These are phyloP conservation scores for Chrysogorgia sp. DNA, from an alignment of 92 coral and sea anemone species.

Conservation along the genomic window DNA sequence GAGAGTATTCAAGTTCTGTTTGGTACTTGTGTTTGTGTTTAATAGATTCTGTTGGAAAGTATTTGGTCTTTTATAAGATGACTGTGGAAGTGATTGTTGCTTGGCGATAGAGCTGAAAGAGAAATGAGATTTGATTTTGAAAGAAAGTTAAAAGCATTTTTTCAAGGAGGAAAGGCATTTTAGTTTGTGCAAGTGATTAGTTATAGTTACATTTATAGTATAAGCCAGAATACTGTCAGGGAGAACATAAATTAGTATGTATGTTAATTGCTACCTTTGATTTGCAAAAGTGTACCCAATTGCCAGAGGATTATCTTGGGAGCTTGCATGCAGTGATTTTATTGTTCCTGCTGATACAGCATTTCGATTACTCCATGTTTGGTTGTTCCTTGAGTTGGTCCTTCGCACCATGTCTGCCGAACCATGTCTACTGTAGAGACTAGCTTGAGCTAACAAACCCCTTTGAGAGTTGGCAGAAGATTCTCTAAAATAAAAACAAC, in stretches of 20 bases:
- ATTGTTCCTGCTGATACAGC: conserved; percentile 65
- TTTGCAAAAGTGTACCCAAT: conserved; percentile 16
- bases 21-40: not conserved
- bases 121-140: not conserved
- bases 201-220: too few species aligned
- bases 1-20: not conserved
- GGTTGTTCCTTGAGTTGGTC: conserved; percentile 41
- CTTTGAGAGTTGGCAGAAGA: conserved; percentile 60
- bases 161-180: not conserved
- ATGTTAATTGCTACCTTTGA: conserved; percentile 16
- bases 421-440: conserved; percentile 80
- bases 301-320: conserved; percentile 81
- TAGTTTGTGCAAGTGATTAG: not conserved
- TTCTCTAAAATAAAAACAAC: conserved; percentile 5
- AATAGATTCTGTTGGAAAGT: conserved; percentile 1
- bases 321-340: conserved; percentile 80
- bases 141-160: not conserved
- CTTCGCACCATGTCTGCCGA: conserved; percentile 28
- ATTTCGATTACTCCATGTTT: conserved; percentile 44
- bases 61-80: not conserved
- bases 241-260: not conserved
- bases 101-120: conserved; percentile 5
- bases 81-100: conserved; percentile 13
- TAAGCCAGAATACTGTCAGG: too few species aligned
- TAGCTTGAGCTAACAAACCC: conserved; percentile 93